Evolutionary conservation across 2,113 vertebrate genomes (phyloP), one percentile per base, ranked within the genome.

Genomic region (Catagonus wagneri): DNA sequence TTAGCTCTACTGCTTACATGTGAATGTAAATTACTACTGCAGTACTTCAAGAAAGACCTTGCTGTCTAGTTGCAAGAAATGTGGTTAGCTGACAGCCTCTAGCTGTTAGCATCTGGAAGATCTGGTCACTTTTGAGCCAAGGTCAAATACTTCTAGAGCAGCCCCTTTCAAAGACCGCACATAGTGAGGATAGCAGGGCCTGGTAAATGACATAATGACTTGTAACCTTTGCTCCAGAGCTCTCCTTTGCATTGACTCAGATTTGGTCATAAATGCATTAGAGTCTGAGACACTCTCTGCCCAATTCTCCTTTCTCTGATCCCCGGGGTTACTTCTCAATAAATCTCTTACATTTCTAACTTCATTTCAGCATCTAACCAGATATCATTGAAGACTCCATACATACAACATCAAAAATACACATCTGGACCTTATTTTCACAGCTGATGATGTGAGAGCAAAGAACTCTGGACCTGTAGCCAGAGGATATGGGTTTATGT

Each of bases 341-440:
- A 93, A 60, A 85, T 58, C 22, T 92, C 34, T 83, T 50, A 7
- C 1, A 89, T 8, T 63, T 85, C 27, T 69, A 81, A 52, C 17
- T 92, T 17, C 66, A 68, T 39, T 89, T 83, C 23, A 69, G 34
- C 63, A 83, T 92, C 20, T 76, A 34, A 72, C 50, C 25, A 65
- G 56, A 83, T 56, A 83, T 44, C 85, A 89, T 66, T 39, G 15
- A 25, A 92, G 22, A 80, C n/a, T 72, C 29, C 6, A 52, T 50
- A 39, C 7, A 74, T 71, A 10, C 6, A 68, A 54, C 2, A 0
- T 15, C 15, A 91, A 32, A 85, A 84, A 56, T 10, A 36, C 1
- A 50, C 32, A 63, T 95, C 8, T 90, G 44, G 66, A 68, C 5
- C 4, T 84, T 63, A 69, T 71, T 92, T 71, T 34, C 44, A 65